Evolutionary conservation across 2,888 invertebrate genomes (phyloP).

Genomic region (Zhuqinia jingwanae): DNA sequence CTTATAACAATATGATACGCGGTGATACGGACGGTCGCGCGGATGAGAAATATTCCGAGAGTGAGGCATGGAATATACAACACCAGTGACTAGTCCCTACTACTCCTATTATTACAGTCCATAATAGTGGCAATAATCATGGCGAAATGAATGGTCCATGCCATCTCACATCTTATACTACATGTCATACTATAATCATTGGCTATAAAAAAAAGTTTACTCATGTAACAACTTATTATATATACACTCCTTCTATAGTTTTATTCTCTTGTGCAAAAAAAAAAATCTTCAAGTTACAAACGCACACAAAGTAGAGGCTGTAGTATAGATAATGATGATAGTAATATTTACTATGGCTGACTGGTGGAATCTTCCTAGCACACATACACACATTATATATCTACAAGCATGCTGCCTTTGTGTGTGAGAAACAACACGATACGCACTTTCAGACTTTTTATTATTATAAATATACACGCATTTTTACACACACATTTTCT

Average conservation of each 20-base stretch:
- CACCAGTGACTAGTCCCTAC: neutral
- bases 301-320: neutral
- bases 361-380: constrained; percentile 1
- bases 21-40: constrained; percentile 3
- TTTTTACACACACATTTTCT: constrained; percentile 32
- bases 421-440: constrained; percentile 46
- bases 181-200: constrained; percentile 25
- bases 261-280: constrained; percentile 29
- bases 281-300: neutral
- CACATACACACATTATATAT: too few species aligned
- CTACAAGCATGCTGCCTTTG: constrained; percentile 43
- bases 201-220: too few species aligned
- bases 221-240: neutral
- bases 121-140: constrained; percentile 60
- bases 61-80: constrained; percentile 1
- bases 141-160: constrained; percentile 68
- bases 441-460: constrained; percentile 57
- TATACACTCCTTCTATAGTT: neutral
- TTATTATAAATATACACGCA: too few species aligned
- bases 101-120: constrained; percentile 22
- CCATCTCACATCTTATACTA: neutral
- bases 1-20: neutral
- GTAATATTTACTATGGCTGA: constrained; percentile 23
- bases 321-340: neutral
- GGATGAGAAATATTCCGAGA: constrained; percentile 34